Conservation (phyloP, 2,113 vertebrate species). For the Ia io region DNA sequence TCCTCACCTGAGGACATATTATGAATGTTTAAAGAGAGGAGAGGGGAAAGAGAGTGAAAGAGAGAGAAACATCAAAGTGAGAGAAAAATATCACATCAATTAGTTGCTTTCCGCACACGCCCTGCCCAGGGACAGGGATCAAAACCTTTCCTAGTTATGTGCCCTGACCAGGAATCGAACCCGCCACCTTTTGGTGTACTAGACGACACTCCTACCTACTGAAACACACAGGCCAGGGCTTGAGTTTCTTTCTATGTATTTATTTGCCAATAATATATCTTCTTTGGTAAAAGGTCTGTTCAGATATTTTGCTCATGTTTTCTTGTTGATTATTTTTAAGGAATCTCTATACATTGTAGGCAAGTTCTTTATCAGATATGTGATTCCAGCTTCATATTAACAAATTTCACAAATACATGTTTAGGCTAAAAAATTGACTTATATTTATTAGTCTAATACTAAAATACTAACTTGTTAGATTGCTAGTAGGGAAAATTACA, state of each 20-base stretch:
- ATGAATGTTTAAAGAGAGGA: not conserved
- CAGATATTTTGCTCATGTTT: not conserved
- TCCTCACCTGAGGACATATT: not conserved
- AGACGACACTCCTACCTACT: not conserved
- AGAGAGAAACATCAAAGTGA: not conserved
- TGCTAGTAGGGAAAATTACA: not conserved
- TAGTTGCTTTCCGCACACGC: not conserved
- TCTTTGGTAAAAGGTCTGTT: not conserved
- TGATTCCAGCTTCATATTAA: not conserved
- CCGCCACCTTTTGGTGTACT: not conserved
- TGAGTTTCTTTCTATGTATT: not conserved
- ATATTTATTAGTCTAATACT: too few species aligned
- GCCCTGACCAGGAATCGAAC: not conserved
- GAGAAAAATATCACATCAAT: not conserved
- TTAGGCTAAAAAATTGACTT: too few species aligned
- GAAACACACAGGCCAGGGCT: not conserved
- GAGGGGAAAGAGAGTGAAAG: not conserved
- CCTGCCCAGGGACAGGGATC: not conserved
- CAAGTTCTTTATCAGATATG: not conserved
- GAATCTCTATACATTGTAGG: not conserved
- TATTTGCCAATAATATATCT: not conserved
- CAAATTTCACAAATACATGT: too few species aligned
- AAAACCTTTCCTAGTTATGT: not conserved
- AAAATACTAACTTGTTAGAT: not conserved
- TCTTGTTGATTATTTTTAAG: not conserved